Base-by-base conservation (phyloP, 2,113 vertebrate genomes). In the Periophthalmodon schlosseri region DNA sequence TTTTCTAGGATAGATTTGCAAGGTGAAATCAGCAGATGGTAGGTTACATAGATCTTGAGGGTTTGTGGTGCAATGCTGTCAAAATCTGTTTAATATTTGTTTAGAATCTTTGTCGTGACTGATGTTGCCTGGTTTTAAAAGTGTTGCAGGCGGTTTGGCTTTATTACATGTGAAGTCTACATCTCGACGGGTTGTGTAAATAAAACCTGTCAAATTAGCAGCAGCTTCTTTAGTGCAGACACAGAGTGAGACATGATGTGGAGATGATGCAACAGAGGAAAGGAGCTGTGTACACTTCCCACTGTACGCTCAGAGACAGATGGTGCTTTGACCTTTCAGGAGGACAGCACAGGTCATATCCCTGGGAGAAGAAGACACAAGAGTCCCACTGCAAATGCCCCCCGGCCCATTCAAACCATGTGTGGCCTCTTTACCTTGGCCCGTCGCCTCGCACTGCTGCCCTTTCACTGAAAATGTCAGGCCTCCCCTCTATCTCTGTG, bases 401-500 rank as follows among this genome's bases (percentile, higher is more conserved):
- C 13, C 39, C 72, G 75, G 80, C 68, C 70, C 79, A 72, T 65
- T 65, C 67, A 82, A 70, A 80, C 0, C 80, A 83, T 72, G 73
- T 39, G 76, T 77, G 74, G 76, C 81, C 78, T 84, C 85, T 83
- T 89, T 87, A 73, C 80, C 74, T 82, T 86, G 87, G 80, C 88
- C 88, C 84, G 86, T 89, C 77, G 76, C 87, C 85, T 85, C 80
- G 76, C 84, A 69, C 86, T 54, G 69, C 70, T 91, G 92, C 85
- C 90, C 86, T 92, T 93, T 91, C 82, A 60, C 65, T 92, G 90
- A 91, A 93, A 93, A 93, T 90, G 90, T 89, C 89, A 89, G 72
- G 65, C 61, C 61, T 68, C 85, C 77, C 78, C 68, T 81, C 72
- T 73, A 68, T 56, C 54, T 72, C 74, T 75, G 0, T 39, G 66